phyloP scores from a whole-genome alignment of 2,113 vertebrate genomes.

The Esox niger region DNA sequence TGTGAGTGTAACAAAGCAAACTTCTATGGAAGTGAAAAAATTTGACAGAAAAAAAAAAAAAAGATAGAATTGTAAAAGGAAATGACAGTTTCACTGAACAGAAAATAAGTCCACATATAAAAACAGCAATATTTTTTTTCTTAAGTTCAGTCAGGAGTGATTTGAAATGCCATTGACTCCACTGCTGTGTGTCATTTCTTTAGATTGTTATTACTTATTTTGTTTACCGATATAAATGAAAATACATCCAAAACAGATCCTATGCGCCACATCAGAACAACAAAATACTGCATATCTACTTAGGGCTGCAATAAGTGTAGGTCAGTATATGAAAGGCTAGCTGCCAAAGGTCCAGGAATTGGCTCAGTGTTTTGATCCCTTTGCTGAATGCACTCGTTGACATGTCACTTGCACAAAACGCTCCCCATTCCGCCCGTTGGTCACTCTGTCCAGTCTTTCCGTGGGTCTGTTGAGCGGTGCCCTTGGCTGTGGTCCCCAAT shows the following conservation, averaged over 20 bases:
- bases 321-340: constrained; percentile 76
- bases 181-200: constrained; percentile 53
- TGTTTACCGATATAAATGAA: constrained; percentile 72
- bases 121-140: constrained; percentile 53
- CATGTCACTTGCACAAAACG: constrained; percentile 3
- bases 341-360: constrained; percentile 80
- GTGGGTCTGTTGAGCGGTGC: neutral
- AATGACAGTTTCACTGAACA: constrained; percentile 45
- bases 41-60: constrained; percentile 49
- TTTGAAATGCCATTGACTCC: constrained; percentile 83
- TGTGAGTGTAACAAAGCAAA: constrained; percentile 75
- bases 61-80: constrained; percentile 46
- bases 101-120: constrained; percentile 66
- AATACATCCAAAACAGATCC: constrained; percentile 71
- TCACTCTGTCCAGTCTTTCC: constrained; percentile 6
- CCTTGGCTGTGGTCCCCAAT: constrained; percentile 45
- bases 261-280: constrained; percentile 79
- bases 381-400: constrained; percentile 22
- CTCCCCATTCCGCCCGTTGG: constrained; percentile 19
- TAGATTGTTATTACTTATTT: constrained; percentile 44
- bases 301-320: constrained; percentile 64
- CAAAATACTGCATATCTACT: constrained; percentile 82
- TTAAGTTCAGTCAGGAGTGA: constrained; percentile 77
- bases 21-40: constrained; percentile 74
- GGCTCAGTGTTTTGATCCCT: constrained; percentile 76